phyloP scores from a whole-genome alignment of 2,888 invertebrate genomes.

The Drosophila mercatorum region DNA sequence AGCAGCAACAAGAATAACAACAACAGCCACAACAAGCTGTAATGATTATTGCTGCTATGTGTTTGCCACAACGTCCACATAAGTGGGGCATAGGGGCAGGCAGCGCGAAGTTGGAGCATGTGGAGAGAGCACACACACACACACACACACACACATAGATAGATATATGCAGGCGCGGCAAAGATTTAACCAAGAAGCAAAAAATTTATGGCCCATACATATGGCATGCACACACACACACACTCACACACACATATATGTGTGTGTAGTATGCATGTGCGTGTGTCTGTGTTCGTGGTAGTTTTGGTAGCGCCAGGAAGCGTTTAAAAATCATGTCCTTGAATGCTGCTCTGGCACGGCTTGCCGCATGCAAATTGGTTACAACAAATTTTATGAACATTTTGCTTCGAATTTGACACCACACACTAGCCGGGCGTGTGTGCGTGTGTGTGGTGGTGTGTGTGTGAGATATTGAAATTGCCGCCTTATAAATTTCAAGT shows the following conservation, averaged over 20 bases:
- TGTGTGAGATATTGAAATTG: constrained; percentile 71
- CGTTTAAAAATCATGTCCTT: constrained; percentile 75
- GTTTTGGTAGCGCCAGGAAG: constrained; percentile 58
- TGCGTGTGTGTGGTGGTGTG: constrained; percentile 22
- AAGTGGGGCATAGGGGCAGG: constrained; percentile 12
- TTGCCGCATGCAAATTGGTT: constrained; percentile 69
- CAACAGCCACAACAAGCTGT: constrained; percentile 69
- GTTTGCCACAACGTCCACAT: constrained; percentile 73
- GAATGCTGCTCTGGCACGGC: constrained; percentile 28
- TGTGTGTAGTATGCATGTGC: background rate
- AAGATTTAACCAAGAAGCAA: constrained; percentile 43
- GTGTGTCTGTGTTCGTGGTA: constrained; percentile 34
- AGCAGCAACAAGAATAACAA: constrained; percentile 35
- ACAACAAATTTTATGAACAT: constrained; percentile 75
- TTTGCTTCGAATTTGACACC: constrained; percentile 75
- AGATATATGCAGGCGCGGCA: constrained; percentile 21
- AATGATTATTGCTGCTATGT: constrained; percentile 77
- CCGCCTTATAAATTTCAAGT: constrained; percentile 74
- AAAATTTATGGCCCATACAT: constrained; percentile 73
- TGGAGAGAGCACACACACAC: background rate
- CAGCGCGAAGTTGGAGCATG: background rate
- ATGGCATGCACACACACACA: constrained; percentile 42
- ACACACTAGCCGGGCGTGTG: constrained; percentile 16
- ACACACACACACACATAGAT: constrained; percentile 1
- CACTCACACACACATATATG: constrained; percentile 7